phyloP scores from a whole-genome alignment of 2,888 invertebrate species.

The Polyploca ridens region DNA sequence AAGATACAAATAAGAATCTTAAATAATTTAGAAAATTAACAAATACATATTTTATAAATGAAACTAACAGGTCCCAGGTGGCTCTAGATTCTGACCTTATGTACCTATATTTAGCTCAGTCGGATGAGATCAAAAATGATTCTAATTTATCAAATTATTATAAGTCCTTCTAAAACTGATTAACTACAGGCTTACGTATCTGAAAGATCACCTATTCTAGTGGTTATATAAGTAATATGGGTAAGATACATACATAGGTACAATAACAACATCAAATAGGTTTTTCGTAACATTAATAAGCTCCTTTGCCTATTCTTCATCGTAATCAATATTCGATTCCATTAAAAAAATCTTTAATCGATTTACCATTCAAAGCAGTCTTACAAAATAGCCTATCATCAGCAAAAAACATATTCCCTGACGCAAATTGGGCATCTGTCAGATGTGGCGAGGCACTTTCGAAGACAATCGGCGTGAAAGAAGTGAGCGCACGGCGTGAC shows the following conservation, averaged over 20 bases:
- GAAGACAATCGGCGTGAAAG: slow-evolving; percentile 91
- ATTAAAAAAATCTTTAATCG: slow-evolving; percentile 18
- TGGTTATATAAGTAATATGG: not conserved
- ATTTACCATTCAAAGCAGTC: slow-evolving; percentile 54
- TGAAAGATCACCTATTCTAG: not conserved
- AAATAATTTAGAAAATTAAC: too few relatives aligned
- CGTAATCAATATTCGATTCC: not conserved
- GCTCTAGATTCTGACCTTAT: too few relatives aligned
- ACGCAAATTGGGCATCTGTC: slow-evolving; percentile 91
- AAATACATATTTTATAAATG: too few relatives aligned
- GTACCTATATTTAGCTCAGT: not conserved
- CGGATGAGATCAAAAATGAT: slow-evolving; percentile 7
- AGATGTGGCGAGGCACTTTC: slow-evolving; percentile 88
- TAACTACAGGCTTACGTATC: not conserved
- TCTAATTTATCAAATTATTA: not conserved
- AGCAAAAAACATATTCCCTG: slow-evolving; percentile 85
- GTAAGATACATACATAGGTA: not conserved
- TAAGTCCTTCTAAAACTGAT: not conserved
- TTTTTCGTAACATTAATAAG: not conserved
- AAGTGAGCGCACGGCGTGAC: slow-evolving; percentile 92
- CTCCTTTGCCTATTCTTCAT: not conserved
- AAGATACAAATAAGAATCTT: too few relatives aligned
- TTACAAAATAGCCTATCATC: slow-evolving; percentile 51
- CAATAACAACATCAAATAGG: not conserved
- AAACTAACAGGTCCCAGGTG: too few relatives aligned